Percentiles rank a stretch among this genome's conserved stretches.
Conservation (phyloP, 2,797 vertebrate genomes). For the Oceanodroma leucorhoa region DNA sequence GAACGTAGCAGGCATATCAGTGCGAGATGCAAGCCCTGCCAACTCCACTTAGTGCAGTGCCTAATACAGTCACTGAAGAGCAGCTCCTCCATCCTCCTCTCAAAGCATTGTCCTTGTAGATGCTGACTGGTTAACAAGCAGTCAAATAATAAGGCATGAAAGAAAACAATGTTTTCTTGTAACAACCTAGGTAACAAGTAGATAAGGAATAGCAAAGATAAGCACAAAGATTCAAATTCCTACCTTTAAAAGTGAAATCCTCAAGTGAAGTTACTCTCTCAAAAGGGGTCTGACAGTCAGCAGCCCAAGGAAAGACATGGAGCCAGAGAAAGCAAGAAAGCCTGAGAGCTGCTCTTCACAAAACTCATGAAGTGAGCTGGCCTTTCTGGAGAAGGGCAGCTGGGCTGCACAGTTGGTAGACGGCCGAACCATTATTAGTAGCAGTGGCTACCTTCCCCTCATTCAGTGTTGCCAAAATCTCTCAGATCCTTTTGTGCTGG, state of each 20-base stretch:
- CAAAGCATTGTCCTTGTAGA: not conserved
- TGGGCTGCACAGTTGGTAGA: not conserved
- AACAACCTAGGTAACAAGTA: not conserved
- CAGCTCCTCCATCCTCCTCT: not conserved
- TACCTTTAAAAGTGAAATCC: slow-evolving; percentile 27
- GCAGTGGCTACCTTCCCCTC: not conserved
- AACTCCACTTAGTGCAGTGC: not conserved
- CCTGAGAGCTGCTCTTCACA: not conserved
- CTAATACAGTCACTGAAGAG: not conserved
- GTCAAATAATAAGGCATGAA: not conserved
- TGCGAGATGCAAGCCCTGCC: not conserved
- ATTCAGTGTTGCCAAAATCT: not conserved
- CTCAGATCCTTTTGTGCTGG: not conserved
- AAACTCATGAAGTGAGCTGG: not conserved
- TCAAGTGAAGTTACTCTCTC: not conserved
- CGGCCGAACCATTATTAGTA: not conserved
- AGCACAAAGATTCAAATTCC: not conserved
- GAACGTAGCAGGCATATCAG: not conserved
- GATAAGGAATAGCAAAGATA: not conserved
- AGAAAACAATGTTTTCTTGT: not conserved
- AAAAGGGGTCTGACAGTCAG: not conserved
- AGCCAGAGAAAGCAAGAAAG: not conserved
- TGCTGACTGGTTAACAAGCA: not conserved
- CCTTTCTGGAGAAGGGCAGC: slow-evolving; percentile 4
- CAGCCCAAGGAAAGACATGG: not conserved